phyloP scores from a whole-genome alignment of 1,140 invertebrate genomes.

The Cydia fagiglandana region DNA sequence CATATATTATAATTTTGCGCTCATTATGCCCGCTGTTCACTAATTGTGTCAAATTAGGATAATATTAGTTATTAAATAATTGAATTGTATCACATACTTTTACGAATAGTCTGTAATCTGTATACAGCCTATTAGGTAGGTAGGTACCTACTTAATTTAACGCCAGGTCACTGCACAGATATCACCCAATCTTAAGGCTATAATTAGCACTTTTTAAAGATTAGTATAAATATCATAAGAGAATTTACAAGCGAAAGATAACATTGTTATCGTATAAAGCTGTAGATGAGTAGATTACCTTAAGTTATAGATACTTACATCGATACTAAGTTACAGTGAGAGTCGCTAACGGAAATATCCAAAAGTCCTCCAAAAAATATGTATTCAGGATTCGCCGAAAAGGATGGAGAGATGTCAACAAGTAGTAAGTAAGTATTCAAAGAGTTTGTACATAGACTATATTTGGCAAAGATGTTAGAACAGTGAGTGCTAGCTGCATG shows the following conservation, averaged over 20 bases:
- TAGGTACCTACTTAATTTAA: background rate
- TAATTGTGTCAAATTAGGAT: too few relatives aligned
- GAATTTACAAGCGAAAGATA: slow-evolving; percentile 49
- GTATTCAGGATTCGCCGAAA: slow-evolving; percentile 45
- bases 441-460: slow-evolving; percentile 40
- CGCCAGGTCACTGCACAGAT: background rate
- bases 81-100: too few relatives aligned
- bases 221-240: slow-evolving; percentile 48
- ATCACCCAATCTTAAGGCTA: slow-evolving; percentile 24
- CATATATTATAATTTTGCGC: too few relatives aligned
- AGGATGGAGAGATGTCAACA: slow-evolving; percentile 45
- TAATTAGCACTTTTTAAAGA: slow-evolving; percentile 21
- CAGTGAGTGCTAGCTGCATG: slow-evolving; percentile 33
- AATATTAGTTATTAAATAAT: too few relatives aligned
- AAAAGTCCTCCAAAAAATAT: slow-evolving; percentile 61
- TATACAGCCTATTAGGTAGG: too few relatives aligned
- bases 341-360: slow-evolving; percentile 60
- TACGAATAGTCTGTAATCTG: too few relatives aligned
- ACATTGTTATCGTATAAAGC: slow-evolving; percentile 44
- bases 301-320: slow-evolving; percentile 43
- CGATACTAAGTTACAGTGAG: slow-evolving; percentile 47
- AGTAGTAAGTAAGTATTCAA: slow-evolving; percentile 38
- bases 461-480: slow-evolving; percentile 48
- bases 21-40: too few relatives aligned
- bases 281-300: slow-evolving; percentile 43